Evolutionary conservation across 2,888 invertebrate species (phyloP).

Genomic region (Lycophotia porphyrea): DNA sequence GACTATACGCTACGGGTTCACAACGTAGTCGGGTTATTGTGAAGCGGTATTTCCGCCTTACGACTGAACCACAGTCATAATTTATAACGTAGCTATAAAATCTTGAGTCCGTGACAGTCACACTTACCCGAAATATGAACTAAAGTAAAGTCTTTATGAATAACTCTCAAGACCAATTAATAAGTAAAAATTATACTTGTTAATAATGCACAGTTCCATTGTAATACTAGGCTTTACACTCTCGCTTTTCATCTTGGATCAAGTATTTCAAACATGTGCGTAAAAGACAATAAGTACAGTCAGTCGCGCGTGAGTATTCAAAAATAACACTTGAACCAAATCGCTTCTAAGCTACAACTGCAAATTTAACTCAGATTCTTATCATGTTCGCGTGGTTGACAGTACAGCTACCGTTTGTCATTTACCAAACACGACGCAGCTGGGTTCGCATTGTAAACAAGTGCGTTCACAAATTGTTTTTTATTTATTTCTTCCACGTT

Average conservation of each 20-base stretch:
- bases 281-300: not conserved
- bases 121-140: slow-evolving; percentile 23
- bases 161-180: not conserved
- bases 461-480: not conserved
- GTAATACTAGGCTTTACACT: not conserved
- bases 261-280: slow-evolving; percentile 20
- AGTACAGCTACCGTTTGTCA: slow-evolving; percentile 6
- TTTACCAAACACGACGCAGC: not conserved
- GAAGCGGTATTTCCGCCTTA: no score
- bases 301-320: not conserved
- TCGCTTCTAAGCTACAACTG: not conserved
- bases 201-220: not conserved
- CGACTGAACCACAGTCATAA: no score
- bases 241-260: not conserved
- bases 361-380: not conserved
- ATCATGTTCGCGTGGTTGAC: not conserved
- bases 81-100: not conserved
- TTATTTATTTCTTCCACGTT: not conserved
- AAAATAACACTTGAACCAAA: not conserved
- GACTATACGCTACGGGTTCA: no score
- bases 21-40: no score
- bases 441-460: slow-evolving; percentile 12
- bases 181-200: not conserved
- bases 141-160: not conserved
- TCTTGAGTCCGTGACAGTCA: not conserved